phyloP scores from a whole-genome alignment of 2,113 vertebrate genomes.

The Globicephala melas region DNA sequence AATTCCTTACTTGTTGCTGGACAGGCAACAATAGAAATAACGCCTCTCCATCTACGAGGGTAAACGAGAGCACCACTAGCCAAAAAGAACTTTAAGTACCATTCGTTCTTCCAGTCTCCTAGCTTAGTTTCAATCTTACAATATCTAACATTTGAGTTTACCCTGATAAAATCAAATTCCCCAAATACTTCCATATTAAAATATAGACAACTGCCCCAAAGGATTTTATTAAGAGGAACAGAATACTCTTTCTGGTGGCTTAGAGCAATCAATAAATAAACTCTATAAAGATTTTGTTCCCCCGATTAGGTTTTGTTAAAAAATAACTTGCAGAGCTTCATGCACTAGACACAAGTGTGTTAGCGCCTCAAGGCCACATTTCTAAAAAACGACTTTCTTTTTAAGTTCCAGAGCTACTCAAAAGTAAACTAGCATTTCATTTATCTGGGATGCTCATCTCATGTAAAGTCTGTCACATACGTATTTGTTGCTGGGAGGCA shows the following conservation, averaged over 20 bases:
- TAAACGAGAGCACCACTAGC: too few species aligned
- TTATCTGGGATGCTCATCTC: constrained; percentile 75
- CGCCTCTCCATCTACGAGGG: accelerated
- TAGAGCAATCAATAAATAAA: constrained; percentile 26
- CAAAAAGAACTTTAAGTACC: not conserved
- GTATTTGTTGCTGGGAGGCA: constrained; percentile 86
- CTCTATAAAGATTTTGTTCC: not conserved
- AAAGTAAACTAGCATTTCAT: constrained; percentile 71
- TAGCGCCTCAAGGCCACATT: constrained; percentile 57
- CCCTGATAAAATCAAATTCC: constrained; percentile 1
- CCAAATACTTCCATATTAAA: not conserved
- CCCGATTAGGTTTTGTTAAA: constrained; percentile 60
- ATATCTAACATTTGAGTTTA: not conserved
- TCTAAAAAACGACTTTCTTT: not conserved
- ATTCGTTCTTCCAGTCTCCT: not conserved
- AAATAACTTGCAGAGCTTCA: constrained; percentile 54
- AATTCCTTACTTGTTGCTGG: not conserved
- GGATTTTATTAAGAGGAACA: constrained; percentile 11
- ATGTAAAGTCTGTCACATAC: constrained; percentile 84
- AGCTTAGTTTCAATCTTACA: not conserved
- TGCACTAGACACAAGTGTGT: constrained; percentile 46
- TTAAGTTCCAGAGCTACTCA: constrained; percentile 36
- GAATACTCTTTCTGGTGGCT: constrained; percentile 5
- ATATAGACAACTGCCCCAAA: constrained; percentile 15
- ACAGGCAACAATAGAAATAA: not conserved